Evolutionary conservation across 2,113 vertebrate genomes (phyloP), one percentile per base, ranked within the genome.

Genomic region (Spea bombifrons): DNA sequence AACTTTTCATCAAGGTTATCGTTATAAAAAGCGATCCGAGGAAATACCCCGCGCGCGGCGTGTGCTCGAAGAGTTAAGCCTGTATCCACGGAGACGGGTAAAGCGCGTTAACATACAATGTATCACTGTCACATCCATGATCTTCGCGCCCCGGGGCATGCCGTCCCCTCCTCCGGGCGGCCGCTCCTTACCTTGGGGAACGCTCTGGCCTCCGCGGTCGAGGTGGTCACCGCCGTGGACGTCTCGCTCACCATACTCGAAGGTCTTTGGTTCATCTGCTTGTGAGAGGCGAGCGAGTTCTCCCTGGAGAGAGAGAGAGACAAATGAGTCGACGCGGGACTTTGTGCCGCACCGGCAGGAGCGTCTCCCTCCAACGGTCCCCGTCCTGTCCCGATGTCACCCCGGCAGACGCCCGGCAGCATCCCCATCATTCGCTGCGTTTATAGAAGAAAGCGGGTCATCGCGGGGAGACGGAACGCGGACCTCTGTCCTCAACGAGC

Each of bases 201-300:
- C 76, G 91, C 89, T 80, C 90, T 91, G 76, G 84, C 55, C 75
- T 97, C 96, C 80, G 90, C 86, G 16, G 92, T 92, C 83, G 94
- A 92, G 0, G 91, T 81, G 75, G 95, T 96, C 85, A 94, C 91
- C 10, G 91, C 86, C 8, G 94, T 93, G 80, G 94, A 94, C 0
- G 93, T 88, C 86, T 98, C 94, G 75, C 94, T 96, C 92, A 98
- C 95, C 96, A 96, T 96, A 87, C 93, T 95, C 87, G 94, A 90
- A 44, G 95, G 94, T 89, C 95, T 96, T 86, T 94, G 95, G 90
- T 90, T 93, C 87, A 87, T 82, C 10, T 89, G 92, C 84, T 92
- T 93, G 87, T 94, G 97, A 82, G 92, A 96, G 96, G 97, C 98
- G 82, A 89, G 93, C 87, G 89, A 91, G 85, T 92, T 92, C 83